Base-by-base conservation (phyloP, 2,797 vertebrate genomes). In the Catostomus latipinnis region DNA sequence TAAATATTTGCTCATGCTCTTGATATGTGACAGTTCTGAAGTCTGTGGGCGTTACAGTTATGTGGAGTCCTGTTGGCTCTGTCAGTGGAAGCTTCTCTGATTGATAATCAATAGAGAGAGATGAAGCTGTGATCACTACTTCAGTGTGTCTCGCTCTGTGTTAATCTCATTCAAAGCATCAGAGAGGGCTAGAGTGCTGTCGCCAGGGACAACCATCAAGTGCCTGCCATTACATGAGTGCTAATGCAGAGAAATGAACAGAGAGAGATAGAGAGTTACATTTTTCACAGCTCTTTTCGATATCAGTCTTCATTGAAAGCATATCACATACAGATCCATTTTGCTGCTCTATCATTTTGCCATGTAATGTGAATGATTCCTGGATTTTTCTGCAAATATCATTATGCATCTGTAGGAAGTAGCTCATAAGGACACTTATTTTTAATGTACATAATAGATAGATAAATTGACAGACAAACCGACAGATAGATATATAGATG, bases 101-200 rank as follows among this genome's bases (percentile, higher is more conserved):
- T 71, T 49, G 81, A 65, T 63, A 82, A 81, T 85, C 83, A 82
- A 81, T 83, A 71, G 53, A 56, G 74, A 12, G 68, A 54, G 54
- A 78, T 61, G 45, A 13, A 48, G 68, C 56, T 22, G 22, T 22
- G 18, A 10, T 4, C 13, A 48, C 68, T 63, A 49, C 43, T 80
- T 49, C 34, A 6, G 48, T 77, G 66, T 71, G 34, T 81, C 46
- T 82, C 49, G 69, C 62, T 76, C 62, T 10, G 6, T 52, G 57
- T 18, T 88, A 83, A 84, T 88, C 82, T 84, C 81, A 83, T 86
- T 87, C 65, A 13, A 82, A 14, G 69, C 16, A 56, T 81, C 78
- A 85, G 81, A 62, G 74, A 86, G 83, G 74, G 76, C 76, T 73
- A 70, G 76, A 69, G 57, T 69, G 71, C 61, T 67, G 80, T 80